These are phyloP conservation scores for Huso huso DNA, from an alignment of 2,797 vertebrate genomes.

Conservation along the genomic window DNA sequence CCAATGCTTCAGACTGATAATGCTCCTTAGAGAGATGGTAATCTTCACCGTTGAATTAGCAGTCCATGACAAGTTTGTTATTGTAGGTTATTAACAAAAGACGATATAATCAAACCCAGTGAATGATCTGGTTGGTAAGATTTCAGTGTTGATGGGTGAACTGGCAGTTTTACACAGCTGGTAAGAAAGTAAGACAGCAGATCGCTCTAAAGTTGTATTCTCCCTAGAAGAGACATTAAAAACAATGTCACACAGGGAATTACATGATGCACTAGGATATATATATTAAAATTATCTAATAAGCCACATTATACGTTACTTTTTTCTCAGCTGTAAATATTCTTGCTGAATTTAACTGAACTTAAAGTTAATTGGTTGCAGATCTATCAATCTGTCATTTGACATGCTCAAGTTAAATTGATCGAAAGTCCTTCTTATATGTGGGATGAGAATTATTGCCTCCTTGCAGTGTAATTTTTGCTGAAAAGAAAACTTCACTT, in stretches of 20 bases:
- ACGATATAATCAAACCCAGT: not conserved
- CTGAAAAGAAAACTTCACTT: no score
- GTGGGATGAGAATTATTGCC: no score
- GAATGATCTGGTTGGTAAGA: slow-evolving; percentile 1
- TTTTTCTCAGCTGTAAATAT: not conserved
- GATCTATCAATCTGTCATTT: no score
- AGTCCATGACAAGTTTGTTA: no score
- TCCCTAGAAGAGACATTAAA: slow-evolving; percentile 9
- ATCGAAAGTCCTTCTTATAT: no score
- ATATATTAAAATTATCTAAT: not conserved
- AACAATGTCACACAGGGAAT: not conserved
- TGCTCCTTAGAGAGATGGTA: no score
- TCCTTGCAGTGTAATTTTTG: no score
- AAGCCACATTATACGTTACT: not conserved
- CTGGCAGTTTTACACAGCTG: slow-evolving; percentile 22
- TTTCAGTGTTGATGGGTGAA: slow-evolving; percentile 5
- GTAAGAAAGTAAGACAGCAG: slow-evolving; percentile 9
- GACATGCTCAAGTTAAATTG: no score
- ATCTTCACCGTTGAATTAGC: no score
- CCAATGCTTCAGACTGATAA: no score
- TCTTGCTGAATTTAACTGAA: not conserved
- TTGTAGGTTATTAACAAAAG: no score
- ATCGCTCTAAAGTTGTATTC: not conserved
- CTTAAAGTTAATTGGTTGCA: no score
- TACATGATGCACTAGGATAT: not conserved